These are phyloP conservation scores for Temnothorax nylanderi DNA, from an alignment of 1,140 invertebrate species.

Conservation along the genomic window DNA sequence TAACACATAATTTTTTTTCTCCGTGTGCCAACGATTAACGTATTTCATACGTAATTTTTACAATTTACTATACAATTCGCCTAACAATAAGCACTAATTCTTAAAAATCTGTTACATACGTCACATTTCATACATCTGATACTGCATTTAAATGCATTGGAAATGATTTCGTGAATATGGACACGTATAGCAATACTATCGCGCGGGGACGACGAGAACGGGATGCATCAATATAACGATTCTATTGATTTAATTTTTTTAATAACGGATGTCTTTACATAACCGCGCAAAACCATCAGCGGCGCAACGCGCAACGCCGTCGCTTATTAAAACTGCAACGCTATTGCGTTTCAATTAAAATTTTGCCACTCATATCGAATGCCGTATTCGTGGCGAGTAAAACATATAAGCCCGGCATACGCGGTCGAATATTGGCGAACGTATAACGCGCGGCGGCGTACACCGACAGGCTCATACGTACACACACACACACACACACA, in stretches of 20 bases:
- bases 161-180: conserved; percentile 27
- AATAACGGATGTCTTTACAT: conserved; percentile 60
- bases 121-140: neutral
- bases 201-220: conserved; percentile 11
- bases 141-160: neutral
- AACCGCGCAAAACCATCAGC: conserved; percentile 30
- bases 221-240: conserved; percentile 31
- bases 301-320: neutral
- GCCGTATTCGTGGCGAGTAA: conserved; percentile 32
- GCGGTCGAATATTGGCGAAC: conserved; percentile 35
- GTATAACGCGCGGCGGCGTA: neutral
- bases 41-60: conserved; percentile 1
- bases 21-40: neutral
- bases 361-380: conserved; percentile 56
- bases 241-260: conserved; percentile 57
- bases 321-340: conserved; percentile 61
- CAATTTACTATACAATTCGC: neutral
- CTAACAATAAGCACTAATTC: neutral
- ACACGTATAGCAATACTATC: neutral
- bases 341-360: conserved; percentile 66
- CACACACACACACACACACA: neutral
- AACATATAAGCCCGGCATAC: conserved; percentile 17
- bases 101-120: neutral
- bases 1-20: too few species aligned
- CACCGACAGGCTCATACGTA: neutral